A percentile compares a stretch with the other conserved stretches of the same genome.
Conservation (phyloP, 2,113 vertebrate genomes). For the Chloebia gouldiae region DNA sequence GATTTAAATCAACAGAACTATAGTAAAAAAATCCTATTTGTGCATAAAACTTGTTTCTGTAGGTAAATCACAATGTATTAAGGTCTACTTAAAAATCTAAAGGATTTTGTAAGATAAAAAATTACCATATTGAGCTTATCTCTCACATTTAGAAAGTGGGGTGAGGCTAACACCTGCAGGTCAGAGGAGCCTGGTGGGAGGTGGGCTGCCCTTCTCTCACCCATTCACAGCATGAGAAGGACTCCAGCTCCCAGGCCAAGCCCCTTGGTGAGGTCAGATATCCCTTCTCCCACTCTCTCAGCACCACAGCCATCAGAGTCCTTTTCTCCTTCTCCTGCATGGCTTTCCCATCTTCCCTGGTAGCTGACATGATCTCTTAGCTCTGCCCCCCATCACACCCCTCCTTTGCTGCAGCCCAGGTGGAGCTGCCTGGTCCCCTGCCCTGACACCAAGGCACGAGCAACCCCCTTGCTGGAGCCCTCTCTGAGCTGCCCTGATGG, state of each 20-base stretch:
- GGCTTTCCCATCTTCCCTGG: neutral
- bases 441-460: accelerated
- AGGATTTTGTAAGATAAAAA: neutral
- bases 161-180: neutral
- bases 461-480: neutral
- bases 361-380: neutral
- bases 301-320: neutral
- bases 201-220: neutral
- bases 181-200: accelerated
- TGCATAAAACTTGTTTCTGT: neutral
- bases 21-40: neutral
- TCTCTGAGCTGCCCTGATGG: neutral
- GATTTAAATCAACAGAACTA: neutral
- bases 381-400: accelerated
- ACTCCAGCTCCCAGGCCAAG: accelerated
- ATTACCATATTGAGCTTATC: neutral
- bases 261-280: accelerated
- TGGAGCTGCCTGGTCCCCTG: accelerated
- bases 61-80: neutral
- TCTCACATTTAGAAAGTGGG: neutral
- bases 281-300: accelerated
- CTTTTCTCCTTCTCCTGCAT: neutral
- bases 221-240: accelerated
- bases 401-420: neutral
- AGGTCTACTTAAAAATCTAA: neutral